phyloP scores from a whole-genome alignment of 2,888 invertebrate species.

The Sesia apiformis region DNA sequence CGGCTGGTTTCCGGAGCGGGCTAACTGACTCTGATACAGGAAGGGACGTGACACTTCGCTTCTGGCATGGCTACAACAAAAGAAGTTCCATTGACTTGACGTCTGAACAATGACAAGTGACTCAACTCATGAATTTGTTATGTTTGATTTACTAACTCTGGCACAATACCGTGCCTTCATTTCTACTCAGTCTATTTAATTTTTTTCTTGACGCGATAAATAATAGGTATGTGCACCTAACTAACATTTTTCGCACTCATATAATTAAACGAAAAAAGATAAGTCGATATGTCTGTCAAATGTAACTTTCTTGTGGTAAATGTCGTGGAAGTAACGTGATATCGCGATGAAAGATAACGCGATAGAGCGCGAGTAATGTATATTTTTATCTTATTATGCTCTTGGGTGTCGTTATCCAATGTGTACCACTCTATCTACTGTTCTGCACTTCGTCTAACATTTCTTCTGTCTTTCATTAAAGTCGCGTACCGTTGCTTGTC shows the following conservation, averaged over 20 bases:
- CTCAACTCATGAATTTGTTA: background rate
- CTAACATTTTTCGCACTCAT: no score
- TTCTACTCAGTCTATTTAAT: no score
- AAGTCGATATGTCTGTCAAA: no score
- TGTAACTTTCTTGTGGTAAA: no score
- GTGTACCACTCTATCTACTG: conserved; percentile 2
- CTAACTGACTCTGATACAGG: conserved; percentile 1
- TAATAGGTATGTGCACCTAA: no score
- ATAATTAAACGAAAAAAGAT: no score
- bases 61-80: background rate
- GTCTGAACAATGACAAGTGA: background rate
- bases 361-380: background rate
- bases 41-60: conserved; percentile 4
- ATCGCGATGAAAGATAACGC: background rate
- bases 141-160: no score
- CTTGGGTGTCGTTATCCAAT: conserved; percentile 3
- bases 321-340: no score
- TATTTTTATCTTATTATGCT: background rate
- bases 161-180: no score
- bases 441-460: conserved; percentile 31
- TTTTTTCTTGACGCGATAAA: no score
- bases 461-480: conserved; percentile 44
- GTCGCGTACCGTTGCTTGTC: conserved; percentile 26
- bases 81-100: background rate
- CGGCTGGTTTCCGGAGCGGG: background rate